Conservation (phyloP, 1,140 invertebrate genomes). For the Nylanderia fulva region DNA sequence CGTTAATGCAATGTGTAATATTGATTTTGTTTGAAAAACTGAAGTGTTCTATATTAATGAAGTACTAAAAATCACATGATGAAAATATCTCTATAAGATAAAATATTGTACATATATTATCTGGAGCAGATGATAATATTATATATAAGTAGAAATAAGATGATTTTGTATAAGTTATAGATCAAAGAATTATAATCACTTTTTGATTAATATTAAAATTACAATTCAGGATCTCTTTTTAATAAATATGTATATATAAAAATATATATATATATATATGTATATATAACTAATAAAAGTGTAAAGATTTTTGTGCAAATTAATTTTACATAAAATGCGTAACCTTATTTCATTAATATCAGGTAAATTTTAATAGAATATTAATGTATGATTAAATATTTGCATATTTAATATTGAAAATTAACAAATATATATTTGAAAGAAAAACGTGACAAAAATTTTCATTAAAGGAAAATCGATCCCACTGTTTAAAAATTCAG, state of each 20-base stretch:
- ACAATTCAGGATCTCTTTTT: background rate
- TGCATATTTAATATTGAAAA: background rate
- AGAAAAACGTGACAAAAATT: background rate
- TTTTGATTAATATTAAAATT: background rate
- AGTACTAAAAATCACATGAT: background rate
- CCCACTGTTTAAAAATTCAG: background rate
- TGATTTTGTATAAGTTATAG: background rate
- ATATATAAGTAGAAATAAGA: background rate
- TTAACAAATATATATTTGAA: background rate
- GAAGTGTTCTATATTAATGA: background rate
- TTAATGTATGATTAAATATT: background rate
- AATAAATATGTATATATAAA: background rate
- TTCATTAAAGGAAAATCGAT: background rate
- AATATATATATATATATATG: conserved; percentile 5
- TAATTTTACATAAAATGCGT: background rate
- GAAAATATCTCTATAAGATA: background rate
- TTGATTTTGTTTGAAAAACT: background rate
- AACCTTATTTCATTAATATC: background rate
- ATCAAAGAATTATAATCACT: background rate
- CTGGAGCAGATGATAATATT: background rate
- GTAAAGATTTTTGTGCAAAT: background rate
- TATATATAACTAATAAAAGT: too few relatives aligned
- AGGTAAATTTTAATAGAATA: background rate
- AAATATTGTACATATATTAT: background rate
- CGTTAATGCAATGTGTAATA: background rate